Evolutionary conservation across 2,113 vertebrate genomes (phyloP), one percentile per base, ranked within the genome.

Genomic region (Halcyon senegalensis): DNA sequence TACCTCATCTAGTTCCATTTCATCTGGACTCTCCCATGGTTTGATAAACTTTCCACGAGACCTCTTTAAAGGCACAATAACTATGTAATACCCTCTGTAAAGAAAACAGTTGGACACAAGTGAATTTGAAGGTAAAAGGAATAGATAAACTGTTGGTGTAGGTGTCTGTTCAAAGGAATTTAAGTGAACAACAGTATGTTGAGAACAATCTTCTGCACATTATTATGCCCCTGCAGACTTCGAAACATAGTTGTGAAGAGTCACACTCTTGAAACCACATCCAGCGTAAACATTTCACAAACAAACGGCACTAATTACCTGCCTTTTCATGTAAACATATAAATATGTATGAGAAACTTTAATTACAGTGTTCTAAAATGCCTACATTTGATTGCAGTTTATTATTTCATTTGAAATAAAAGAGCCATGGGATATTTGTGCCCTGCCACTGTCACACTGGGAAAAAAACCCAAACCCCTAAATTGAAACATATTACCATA

Each of bases 1-100:
- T 98, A 99, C 99, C 99, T 99, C 99, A 93, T 99, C 99, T 93
- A 99, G 97, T 96, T 99, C 99, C 99, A 99, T 99, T 97, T 99
- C 99, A 94, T 99, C 99, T 3, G 99, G 99, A 97, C 98, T 99
- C 92, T 99, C 99, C 99, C 99, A 99, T 23, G 98, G 99, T 96
- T 99, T 99, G 96, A 99, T 97, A 96, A 99, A 99, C 97, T 99
- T 99, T 84, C 99, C 99, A 53, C 98, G 99, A 94, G 99, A 99
- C 90, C 99, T 99, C 98, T 99, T 99, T 98, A 99, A 98, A 96
- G 99, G 99, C 62, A 99, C 99, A 90, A 99, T 99, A 93, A 99
- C 99, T 86, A 99, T 98, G 94, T 99, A 99, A 98, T 99, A 99
- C 77, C 98, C 99, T 98, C 99, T 99, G 98, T 23, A 97, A 48